Base-by-base conservation (phyloP, 1,140 invertebrate species). In the Ostrea denselamellosa region DNA sequence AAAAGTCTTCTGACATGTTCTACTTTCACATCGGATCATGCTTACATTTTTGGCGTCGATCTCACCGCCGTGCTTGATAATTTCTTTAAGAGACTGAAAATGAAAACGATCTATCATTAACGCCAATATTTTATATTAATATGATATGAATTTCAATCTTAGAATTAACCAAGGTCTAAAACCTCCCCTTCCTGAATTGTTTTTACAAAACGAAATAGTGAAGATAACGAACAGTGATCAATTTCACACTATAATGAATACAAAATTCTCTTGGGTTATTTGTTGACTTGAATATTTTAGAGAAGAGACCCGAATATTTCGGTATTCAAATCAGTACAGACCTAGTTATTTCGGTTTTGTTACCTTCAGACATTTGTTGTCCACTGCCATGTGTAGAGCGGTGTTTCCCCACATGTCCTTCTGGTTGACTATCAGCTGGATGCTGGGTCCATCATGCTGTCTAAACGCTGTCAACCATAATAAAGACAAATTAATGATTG, bases 331-430 rank as follows among this genome's bases (percentile, higher is more conserved):
- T 44, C 34, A 44, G 34, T 2, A 44, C 34, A 44, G 34, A 44
- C 34, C 34, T 44, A 5, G 34, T 2, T 44, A 44, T 44, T 44
- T 44, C 34, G 25, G 19, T 25, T 25, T 28, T 12, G 5, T 22
- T 83, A 83, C 82, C 82, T 83, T 52, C 17, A 83, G 2, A 22
- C 81, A 8, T 10, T 58, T 86, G 62, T 83, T 68, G 53, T 87
- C 84, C 14, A 89, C 56, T 12, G 89, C 86, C 51, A 83, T 28
- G 52, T 87, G 85, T 12, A 89, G 7, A 22, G 89, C 51, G 0
- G 89, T 86, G 12, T 83, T 84, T 0, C 86, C 86, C 34, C 85
- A 87, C 4, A 68, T 81, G n/a, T 89, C 86, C 28, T 56, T 83
- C 14, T 65, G 19, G 1, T 83, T 87, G 3, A 89, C 86, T n/a